Conservation (phyloP, 2,888 invertebrate genomes). For the Charanyca ferruginea region DNA sequence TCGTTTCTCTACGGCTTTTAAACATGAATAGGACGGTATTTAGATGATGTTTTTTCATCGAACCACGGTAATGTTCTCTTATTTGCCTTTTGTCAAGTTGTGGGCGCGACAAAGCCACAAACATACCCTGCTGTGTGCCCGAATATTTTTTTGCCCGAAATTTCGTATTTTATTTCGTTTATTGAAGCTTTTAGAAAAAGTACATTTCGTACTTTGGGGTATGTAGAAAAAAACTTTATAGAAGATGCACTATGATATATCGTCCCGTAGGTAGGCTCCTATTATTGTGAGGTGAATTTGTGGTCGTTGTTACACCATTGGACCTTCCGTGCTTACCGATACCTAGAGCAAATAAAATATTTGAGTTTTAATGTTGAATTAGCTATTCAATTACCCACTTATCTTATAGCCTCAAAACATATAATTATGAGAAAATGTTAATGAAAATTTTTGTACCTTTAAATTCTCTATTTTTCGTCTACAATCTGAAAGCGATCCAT, state of each 20-base stretch:
- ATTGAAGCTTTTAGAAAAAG: constrained; percentile 83
- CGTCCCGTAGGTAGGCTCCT: constrained; percentile 78
- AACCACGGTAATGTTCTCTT: constrained; percentile 86
- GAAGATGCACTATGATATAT: constrained; percentile 88
- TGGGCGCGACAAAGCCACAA: constrained; percentile 91
- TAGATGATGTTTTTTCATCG: constrained; percentile 87
- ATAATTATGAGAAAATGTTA: too few relatives aligned
- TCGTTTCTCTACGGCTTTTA: constrained; percentile 89
- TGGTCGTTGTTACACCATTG: constrained; percentile 71
- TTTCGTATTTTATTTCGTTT: constrained; percentile 89
- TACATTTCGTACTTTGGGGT: constrained; percentile 66
- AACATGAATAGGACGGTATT: constrained; percentile 89
- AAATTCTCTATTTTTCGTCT: background rate
- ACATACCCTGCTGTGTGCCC: constrained; percentile 88
- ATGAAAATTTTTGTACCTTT: too few relatives aligned
- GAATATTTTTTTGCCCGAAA: constrained; percentile 84
- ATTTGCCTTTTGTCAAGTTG: constrained; percentile 90
- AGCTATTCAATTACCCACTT: background rate
- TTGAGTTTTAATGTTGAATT: background rate
- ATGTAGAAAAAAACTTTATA: constrained; percentile 79
- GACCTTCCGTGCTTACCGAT: constrained; percentile 30
- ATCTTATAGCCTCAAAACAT: background rate
- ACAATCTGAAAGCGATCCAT: background rate
- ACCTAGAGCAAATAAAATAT: constrained; percentile 3
- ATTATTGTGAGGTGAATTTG: constrained; percentile 80